These are phyloP conservation scores for Steinernema khuongi DNA, from an alignment of 1,140 invertebrate genomes.

Conservation along the genomic window DNA sequence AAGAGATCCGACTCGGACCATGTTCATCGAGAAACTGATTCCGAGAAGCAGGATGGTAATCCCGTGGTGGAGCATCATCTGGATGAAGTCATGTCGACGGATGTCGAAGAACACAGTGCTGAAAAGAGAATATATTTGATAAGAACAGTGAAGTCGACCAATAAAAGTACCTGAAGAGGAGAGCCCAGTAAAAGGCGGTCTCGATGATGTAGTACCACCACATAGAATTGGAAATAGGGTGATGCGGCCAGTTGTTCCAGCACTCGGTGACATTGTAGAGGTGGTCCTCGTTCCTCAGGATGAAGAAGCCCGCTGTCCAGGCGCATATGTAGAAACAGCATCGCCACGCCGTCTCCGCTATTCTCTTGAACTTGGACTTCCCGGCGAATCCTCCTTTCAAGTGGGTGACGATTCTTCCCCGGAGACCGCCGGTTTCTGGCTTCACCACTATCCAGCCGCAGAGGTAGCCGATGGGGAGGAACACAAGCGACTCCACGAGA, in stretches of 20 bases:
- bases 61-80: slow-evolving; percentile 95
- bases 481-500: slow-evolving; percentile 52
- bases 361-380: slow-evolving; percentile 52
- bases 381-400: slow-evolving; percentile 34
- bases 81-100: slow-evolving; percentile 74
- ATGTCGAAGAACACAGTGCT: slow-evolving; percentile 53
- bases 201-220: slow-evolving; percentile 96
- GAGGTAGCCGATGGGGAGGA: slow-evolving; percentile 48
- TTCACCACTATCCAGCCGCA: slow-evolving; percentile 48
- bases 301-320: slow-evolving; percentile 40
- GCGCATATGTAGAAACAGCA: slow-evolving; percentile 48
- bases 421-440: slow-evolving; percentile 22
- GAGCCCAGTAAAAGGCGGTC: slow-evolving; percentile 87
- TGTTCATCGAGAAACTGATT: slow-evolving; percentile 88
- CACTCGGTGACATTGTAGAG: slow-evolving; percentile 50
- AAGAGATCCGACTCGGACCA: slow-evolving; percentile 81
- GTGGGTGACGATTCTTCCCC: slow-evolving; percentile 24
- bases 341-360: slow-evolving; percentile 56
- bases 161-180: slow-evolving; percentile 64
- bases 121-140: slow-evolving; percentile 53
- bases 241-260: slow-evolving; percentile 51
- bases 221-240: slow-evolving; percentile 49
- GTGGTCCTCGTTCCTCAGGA: slow-evolving; percentile 49
- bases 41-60: slow-evolving; percentile 80
- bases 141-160: neutral